These are phyloP conservation scores for zebrafish (Danio rerio) DNA, from an alignment of 2,113 vertebrate species.

Conservation along the genomic window GRCz12tu NC_133186.1:28427501-28428000, in stretches of 20 bases:
- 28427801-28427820: conserved; percentile 46
- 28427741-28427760: conserved; percentile 67
- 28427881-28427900: conserved; percentile 14
- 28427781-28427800: conserved; percentile 59
- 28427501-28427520: not conserved
- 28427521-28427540: not conserved
- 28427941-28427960: conserved; percentile 13
- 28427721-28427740: conserved; percentile 73
- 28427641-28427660: conserved; percentile 74
- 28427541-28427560: not conserved
- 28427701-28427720: conserved; percentile 78
- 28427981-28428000: too few relatives aligned
- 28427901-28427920: not conserved
- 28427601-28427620: conserved; percentile 60
- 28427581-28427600: conserved; percentile 56
- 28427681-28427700: conserved; percentile 80
- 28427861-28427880: not conserved
- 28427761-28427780: conserved; percentile 73
- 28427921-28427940: not conserved
- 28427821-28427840: conserved; percentile 55
- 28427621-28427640: conserved; percentile 71
- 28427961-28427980: not conserved
- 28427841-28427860: conserved; percentile 41
- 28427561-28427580: not conserved
- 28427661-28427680: conserved; percentile 77